Conservation (phyloP, 2,888 invertebrate genomes). For the Morinoia aosen region DNA sequence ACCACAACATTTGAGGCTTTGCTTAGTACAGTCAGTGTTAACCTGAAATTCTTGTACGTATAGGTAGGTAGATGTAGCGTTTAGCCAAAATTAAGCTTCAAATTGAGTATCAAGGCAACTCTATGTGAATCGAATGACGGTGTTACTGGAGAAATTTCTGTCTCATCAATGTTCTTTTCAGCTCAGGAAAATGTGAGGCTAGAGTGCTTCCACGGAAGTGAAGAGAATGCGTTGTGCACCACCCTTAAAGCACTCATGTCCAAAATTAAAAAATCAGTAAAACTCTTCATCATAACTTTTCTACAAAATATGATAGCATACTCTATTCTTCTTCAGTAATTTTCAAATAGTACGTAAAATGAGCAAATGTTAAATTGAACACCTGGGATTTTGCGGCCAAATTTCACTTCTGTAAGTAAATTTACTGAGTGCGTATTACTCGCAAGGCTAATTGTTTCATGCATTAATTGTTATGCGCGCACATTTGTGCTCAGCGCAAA, state of each 20-base stretch:
- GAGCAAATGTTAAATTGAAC: neutral
- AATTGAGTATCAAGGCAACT: too few relatives aligned
- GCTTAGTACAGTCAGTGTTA: too few relatives aligned
- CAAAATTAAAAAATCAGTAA: too few relatives aligned
- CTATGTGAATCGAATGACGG: too few relatives aligned
- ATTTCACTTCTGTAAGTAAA: neutral
- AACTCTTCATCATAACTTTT: too few relatives aligned
- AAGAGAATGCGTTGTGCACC: too few relatives aligned
- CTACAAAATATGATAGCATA: neutral
- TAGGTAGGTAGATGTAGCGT: too few relatives aligned
- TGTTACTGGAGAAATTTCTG: neutral
- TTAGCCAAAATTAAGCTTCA: too few relatives aligned
- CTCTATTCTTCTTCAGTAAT: neutral
- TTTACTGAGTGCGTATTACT: neutral
- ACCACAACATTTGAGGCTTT: too few relatives aligned
- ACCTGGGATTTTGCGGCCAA: neutral
- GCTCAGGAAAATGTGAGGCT: neutral
- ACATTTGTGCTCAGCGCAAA: neutral
- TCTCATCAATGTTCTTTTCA: neutral
- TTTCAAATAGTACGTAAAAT: neutral
- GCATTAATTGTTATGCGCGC: neutral
- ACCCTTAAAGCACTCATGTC: too few relatives aligned
- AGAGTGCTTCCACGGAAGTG: neutral
- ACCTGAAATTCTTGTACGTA: too few relatives aligned
- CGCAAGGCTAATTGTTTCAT: neutral